Evolutionary conservation across 2,113 vertebrate species (phyloP).

Genomic region (Loxodonta africana): DNA sequence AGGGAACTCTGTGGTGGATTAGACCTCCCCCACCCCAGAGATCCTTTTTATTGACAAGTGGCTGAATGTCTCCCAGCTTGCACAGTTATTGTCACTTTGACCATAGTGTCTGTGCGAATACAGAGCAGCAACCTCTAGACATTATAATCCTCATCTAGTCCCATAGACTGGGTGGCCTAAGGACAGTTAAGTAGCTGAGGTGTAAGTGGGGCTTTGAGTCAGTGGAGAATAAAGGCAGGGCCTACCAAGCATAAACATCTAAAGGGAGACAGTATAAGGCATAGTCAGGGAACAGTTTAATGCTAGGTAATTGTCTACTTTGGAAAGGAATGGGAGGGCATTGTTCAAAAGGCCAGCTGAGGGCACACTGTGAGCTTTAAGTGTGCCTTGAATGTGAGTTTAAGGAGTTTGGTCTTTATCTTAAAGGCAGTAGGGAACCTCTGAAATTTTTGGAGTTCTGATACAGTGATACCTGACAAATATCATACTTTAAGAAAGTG

Average conservation of each 20-base stretch:
- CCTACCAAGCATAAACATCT: not conserved
- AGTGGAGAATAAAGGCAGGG: not conserved
- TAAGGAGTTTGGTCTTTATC: not conserved
- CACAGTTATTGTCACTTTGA: not conserved
- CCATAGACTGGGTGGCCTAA: not conserved
- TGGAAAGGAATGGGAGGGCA: not conserved
- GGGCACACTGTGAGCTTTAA: not conserved
- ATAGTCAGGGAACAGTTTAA: not conserved
- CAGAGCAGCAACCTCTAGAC: not conserved
- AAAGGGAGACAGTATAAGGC: not conserved
- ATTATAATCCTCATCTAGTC: not conserved
- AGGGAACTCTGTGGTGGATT: not conserved
- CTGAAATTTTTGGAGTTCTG: not conserved
- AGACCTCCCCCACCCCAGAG: not conserved
- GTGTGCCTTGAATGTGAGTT: not conserved
- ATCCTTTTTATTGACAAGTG: not conserved
- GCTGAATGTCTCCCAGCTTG: not conserved
- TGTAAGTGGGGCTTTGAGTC: not conserved
- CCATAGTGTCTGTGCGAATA: not conserved
- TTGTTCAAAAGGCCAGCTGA: not conserved
- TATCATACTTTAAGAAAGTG: not conserved
- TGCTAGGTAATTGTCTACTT: not conserved
- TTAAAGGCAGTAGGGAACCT: not conserved
- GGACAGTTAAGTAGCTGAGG: not conserved
- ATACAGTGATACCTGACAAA: not conserved